Evolutionary conservation across 2,797 vertebrate genomes (phyloP), one percentile per base, ranked within the genome.

Genomic region (Microchirus variegatus): DNA sequence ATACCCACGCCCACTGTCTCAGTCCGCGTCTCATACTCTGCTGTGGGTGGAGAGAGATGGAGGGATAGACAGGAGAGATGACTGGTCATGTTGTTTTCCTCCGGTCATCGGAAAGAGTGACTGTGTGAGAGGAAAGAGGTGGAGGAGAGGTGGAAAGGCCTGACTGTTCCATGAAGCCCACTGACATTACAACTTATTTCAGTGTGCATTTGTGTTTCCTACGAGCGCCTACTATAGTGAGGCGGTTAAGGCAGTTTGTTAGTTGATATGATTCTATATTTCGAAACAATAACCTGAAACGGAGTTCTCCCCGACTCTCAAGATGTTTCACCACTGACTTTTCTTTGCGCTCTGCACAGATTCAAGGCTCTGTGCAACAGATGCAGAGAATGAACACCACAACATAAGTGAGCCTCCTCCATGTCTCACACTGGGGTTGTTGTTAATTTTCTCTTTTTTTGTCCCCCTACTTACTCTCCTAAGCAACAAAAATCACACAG

Each of bases 101-200:
- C 70, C 18, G 53, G 56, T 88, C 62, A 42, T 71, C 57, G 85
- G 84, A 86, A 85, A 87, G 70, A 79, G 41, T 86, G 89, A 89
- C 73, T 80, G 69, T 59, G 78, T 37, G 48, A 75, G 69, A 75
- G 82, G 84, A 86, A 87, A 88, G 68, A 88, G 72, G 73, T 80
- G 83, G 79, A 81, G 87, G 84, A 80, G 78, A 86, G 71, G 75
- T 72, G 77, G 84, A 86, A 86, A 85, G 63, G 59, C 49, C 54
- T 19, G 48, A 59, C 68, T 63, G 80, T 83, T 88, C 84, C 79
- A 84, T 47, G 11, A 73, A 76, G 73, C 84, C 75, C 79, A 83
- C 85, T 73, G 43, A 77, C 41, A 41, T 42, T 50, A 51, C 57
- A 41, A 51, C 71, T 78, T 87, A 85, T 61, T 83, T 83, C 59